phyloP scores from a whole-genome alignment of 2,888 invertebrate species.

The Eremobia ochroleuca region DNA sequence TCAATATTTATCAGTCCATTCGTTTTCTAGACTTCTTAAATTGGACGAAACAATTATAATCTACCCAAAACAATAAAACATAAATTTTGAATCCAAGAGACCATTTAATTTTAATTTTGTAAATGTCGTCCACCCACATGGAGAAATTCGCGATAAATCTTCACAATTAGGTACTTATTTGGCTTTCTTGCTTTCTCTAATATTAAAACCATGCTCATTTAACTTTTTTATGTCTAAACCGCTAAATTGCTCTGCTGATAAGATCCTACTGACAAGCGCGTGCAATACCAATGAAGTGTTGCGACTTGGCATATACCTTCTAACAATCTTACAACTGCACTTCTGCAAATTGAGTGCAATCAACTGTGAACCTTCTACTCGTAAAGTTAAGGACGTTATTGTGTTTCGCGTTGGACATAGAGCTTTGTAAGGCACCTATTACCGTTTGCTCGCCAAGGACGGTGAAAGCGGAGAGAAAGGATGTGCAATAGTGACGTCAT shows the following conservation, averaged over 20 bases:
- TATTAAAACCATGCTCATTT: slow-evolving; percentile 47
- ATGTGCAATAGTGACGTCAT: slow-evolving; percentile 81
- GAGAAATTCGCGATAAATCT: slow-evolving; percentile 62
- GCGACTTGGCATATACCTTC: slow-evolving; percentile 54
- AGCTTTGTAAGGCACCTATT: slow-evolving; percentile 69
- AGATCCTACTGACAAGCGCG: slow-evolving; percentile 58
- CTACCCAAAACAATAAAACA: not conserved
- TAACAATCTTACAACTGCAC: slow-evolving; percentile 47
- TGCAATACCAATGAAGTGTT: slow-evolving; percentile 68
- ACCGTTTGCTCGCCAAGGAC: slow-evolving; percentile 84
- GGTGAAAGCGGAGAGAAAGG: slow-evolving; percentile 89
- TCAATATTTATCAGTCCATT: slow-evolving; percentile 11
- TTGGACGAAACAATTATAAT: not conserved
- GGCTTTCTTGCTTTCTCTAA: slow-evolving; percentile 65
- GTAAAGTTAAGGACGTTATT: slow-evolving; percentile 47
- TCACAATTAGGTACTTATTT: slow-evolving; percentile 45
- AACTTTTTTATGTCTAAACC: slow-evolving; percentile 47
- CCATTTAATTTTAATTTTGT: slow-evolving; percentile 27
- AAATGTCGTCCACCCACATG: slow-evolving; percentile 44
- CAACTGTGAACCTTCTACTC: slow-evolving; percentile 55
- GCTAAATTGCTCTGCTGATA: slow-evolving; percentile 62
- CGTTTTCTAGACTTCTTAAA: not conserved
- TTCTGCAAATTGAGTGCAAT: slow-evolving; percentile 29
- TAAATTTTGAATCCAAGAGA: not conserved
- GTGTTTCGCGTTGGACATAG: slow-evolving; percentile 37